phyloP scores from a whole-genome alignment of 2,888 invertebrate genomes.

The Drosophila neotestacea region DNA sequence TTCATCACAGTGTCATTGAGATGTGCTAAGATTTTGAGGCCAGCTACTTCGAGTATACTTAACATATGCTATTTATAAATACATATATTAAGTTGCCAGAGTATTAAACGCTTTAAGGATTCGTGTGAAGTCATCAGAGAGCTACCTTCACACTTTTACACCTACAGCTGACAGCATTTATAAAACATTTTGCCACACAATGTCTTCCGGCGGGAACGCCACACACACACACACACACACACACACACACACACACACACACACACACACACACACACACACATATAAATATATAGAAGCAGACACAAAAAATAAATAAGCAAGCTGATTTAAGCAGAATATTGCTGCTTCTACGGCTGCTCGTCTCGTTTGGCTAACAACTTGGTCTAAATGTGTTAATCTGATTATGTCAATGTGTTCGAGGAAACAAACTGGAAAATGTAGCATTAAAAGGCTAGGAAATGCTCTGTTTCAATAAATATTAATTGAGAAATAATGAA shows the following conservation, averaged over 20 bases:
- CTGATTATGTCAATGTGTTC: conserved; percentile 50
- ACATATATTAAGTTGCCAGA: not conserved
- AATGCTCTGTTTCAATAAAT: not conserved
- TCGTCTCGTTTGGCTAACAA: conserved; percentile 6
- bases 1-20: conserved; percentile 34
- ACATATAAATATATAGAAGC: not conserved
- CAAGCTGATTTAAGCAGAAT: conserved; percentile 13
- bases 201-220: not conserved
- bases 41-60: conserved; percentile 39
- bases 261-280: not conserved
- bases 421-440: conserved; percentile 31
- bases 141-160: conserved; percentile 33
- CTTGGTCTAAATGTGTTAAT: conserved; percentile 32
- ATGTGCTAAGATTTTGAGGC: conserved; percentile 11
- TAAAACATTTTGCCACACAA: conserved; percentile 15
- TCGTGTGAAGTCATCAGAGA: conserved; percentile 6
- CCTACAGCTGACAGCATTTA: conserved; percentile 17
- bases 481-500: not conserved
- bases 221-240: not conserved
- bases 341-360: conserved; percentile 10
- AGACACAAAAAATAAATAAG: not conserved
- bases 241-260: not conserved
- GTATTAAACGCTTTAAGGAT: not conserved
- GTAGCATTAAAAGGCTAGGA: not conserved
- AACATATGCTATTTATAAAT: conserved; percentile 19